Percentiles rank a stretch among this genome's conserved stretches.
Evolutionary conservation across 2,113 vertebrate species (phyloP).

Genomic region (Lycocorax pyrrhopterus): DNA sequence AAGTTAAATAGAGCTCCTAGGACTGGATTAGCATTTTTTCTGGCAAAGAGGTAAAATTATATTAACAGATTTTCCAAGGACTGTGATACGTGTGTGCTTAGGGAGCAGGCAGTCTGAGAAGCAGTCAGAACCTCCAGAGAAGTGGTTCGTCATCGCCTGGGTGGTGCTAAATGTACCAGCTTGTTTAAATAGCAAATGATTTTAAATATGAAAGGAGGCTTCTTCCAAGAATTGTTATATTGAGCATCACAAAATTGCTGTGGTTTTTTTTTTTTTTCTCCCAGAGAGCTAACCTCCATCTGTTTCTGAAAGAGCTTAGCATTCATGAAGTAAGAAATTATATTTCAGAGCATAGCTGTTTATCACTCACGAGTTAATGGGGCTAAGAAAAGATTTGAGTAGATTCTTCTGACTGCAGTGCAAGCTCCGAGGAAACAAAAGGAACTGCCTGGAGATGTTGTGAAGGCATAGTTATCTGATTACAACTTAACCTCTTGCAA

Average conservation of each 20-base stretch:
- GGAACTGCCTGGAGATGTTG: neutral
- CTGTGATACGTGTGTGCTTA: constrained; percentile 1
- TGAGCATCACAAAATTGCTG: constrained; percentile 48
- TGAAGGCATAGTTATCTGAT: neutral
- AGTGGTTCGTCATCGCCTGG: neutral
- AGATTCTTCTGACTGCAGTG: constrained; percentile 12
- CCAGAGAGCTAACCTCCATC: constrained; percentile 35
- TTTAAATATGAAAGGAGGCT: constrained; percentile 55
- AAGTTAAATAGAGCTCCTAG: constrained; percentile 39
- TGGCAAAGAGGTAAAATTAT: constrained; percentile 49
- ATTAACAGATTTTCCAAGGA: constrained; percentile 48
- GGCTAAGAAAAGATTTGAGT: constrained; percentile 58
- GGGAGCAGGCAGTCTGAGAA: constrained; percentile 35
- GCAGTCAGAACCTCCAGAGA: constrained; percentile 32
- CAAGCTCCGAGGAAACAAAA: neutral
- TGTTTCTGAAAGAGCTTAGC: constrained; percentile 63
- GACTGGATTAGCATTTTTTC: constrained; percentile 24
- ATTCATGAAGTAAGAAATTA: constrained; percentile 61
- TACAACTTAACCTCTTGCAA: constrained; percentile 25
- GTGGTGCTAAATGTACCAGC: constrained; percentile 35
- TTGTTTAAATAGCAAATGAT: constrained; percentile 59
- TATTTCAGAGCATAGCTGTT: constrained; percentile 24
- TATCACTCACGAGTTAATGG: constrained; percentile 46
- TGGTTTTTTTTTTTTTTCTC: neutral
- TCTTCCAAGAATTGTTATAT: constrained; percentile 34